These are phyloP conservation scores for Eueides isabella DNA, from an alignment of 1,140 invertebrate species.

Conservation along the genomic window DNA sequence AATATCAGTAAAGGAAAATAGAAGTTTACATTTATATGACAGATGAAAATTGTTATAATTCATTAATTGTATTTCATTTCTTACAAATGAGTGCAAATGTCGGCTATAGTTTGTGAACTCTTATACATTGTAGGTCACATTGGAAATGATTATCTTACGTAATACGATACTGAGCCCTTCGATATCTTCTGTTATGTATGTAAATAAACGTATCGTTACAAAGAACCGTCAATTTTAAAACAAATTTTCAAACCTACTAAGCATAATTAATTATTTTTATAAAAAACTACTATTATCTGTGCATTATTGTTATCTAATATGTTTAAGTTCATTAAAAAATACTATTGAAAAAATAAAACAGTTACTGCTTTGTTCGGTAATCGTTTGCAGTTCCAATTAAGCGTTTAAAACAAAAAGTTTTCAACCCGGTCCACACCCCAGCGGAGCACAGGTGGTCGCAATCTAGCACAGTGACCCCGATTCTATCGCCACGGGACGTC, in stretches of 20 bases:
- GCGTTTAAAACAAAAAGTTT: constrained; percentile 31
- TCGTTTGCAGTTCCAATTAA: constrained; percentile 36
- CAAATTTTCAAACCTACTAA: background rate
- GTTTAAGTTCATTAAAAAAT: background rate
- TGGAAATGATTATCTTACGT: too few relatives aligned
- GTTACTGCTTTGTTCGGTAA: constrained; percentile 8
- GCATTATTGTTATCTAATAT: background rate
- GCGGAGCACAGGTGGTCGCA: constrained; percentile 58
- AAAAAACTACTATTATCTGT: background rate
- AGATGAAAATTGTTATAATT: too few relatives aligned
- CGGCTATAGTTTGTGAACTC: too few relatives aligned
- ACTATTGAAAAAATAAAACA: constrained; percentile 12
- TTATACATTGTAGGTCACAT: too few relatives aligned
- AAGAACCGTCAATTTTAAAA: too few relatives aligned
- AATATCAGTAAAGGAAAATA: too few relatives aligned
- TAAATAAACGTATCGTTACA: too few relatives aligned
- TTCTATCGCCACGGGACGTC: constrained; percentile 56
- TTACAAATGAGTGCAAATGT: too few relatives aligned
- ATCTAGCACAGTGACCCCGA: constrained; percentile 66
- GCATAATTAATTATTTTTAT: background rate
- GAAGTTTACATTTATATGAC: too few relatives aligned
- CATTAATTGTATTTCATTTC: too few relatives aligned
- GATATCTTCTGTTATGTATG: too few relatives aligned
- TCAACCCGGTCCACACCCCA: constrained; percentile 21
- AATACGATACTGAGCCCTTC: too few relatives aligned